Evolutionary conservation across 2,888 invertebrate species (phyloP).

Genomic region (Balanococcus diminutus): DNA sequence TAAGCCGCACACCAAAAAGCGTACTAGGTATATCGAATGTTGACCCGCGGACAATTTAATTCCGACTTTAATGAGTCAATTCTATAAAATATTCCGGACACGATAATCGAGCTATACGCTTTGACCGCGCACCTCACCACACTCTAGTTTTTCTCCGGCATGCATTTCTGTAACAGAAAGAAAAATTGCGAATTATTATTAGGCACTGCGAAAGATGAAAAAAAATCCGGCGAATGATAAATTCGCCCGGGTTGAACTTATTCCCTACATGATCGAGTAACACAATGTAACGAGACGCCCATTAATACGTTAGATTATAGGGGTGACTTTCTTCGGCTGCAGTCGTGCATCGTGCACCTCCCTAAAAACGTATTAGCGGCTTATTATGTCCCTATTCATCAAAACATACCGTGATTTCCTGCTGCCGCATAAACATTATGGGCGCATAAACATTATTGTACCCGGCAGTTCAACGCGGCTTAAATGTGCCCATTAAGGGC

Average conservation of each 20-base stretch:
- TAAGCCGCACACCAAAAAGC: not conserved
- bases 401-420: constrained; percentile 27
- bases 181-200: not conserved
- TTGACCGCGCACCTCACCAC: constrained; percentile 6
- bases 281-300: constrained; percentile 3
- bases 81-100: constrained; percentile 11
- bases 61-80: not conserved
- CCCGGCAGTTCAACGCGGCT: not conserved
- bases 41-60: constrained; percentile 25
- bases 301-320: constrained; percentile 29
- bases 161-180: constrained; percentile 28
- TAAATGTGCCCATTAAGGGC: not conserved
- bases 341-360: not conserved
- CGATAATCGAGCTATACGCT: not conserved
- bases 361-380: constrained; percentile 38
- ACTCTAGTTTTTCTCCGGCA: not conserved
- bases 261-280: constrained; percentile 9
- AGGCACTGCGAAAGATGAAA: not conserved
- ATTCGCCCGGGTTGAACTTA: not conserved
- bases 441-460: not conserved
- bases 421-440: not conserved
- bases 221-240: not conserved
- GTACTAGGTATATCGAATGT: not conserved
- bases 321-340: constrained; percentile 27
- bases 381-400: constrained; percentile 37